Base-by-base conservation (phyloP, 1,140 invertebrate species). In the Philopotamus ludificatus region DNA sequence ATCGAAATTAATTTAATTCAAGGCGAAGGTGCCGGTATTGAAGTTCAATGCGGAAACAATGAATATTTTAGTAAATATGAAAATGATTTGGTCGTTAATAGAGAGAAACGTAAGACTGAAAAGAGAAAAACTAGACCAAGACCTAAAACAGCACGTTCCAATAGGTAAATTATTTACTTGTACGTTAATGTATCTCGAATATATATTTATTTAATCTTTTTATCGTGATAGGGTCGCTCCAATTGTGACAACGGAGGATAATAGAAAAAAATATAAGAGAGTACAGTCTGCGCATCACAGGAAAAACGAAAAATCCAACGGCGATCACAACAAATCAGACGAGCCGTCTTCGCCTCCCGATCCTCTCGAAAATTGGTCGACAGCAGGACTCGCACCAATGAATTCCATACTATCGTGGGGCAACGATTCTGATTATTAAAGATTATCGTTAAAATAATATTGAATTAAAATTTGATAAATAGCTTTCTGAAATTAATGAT, bases 311-410 rank as follows among this genome's bases (percentile, higher is more conserved):
- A 67, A 67, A 39, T 39, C 10, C 28, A 61, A 39, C 18, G 21
- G 18, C 23, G 45, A 64, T 12, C n/a, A n/a, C n/a, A n/a, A n/a
- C n/a, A n/a, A n/a, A n/a, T n/a, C n/a, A 42, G 34, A 1, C 39
- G 62, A 57, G 28, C 62, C 67, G 1, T 49, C 61, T 1, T 71
- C 73, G 1, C 74, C 74, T 7, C 75, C 74, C 0, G 73, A 77
- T 55, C 75, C 74, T 1, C 61, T 77, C 16, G 72, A 79, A 51
- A 75, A 77, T 4, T 81, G 79, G 79, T 79, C 77, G 62, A 79
- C 76, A 8, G 66, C 74, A 57, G 74, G 72, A n/a, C 73, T 81
- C 3, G 74, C 75, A 1, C 77, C 75, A 64, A 79, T 81, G 73
- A 81, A 80, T 63, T 73, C 76, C 22, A 68, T 81, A 8, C 71